Percentiles rank a stretch among this genome's conserved stretches.
Conservation (phyloP, 2,113 vertebrate genomes). For the Megaceryle maxima region DNA sequence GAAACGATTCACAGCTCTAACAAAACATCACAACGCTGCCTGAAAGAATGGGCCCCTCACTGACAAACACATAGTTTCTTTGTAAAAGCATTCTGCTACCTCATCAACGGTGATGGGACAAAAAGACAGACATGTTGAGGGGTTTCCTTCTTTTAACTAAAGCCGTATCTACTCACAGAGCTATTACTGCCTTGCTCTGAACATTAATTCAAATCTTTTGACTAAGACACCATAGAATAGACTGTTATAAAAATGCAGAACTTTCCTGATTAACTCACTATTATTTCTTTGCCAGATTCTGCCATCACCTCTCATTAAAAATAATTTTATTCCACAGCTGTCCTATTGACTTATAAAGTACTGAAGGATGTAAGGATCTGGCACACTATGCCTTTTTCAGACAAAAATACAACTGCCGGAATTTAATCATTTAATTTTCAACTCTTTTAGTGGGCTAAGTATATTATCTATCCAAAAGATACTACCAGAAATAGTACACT, state of each 20-base stretch:
- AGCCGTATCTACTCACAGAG: background rate
- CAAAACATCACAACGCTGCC: background rate
- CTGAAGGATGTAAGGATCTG: background rate
- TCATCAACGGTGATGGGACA: rapidly evolving
- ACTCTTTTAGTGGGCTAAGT: background rate
- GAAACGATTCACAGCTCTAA: background rate
- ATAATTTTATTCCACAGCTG: background rate
- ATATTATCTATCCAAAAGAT: background rate
- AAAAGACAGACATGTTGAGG: background rate
- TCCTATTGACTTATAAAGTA: background rate
- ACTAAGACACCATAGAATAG: background rate
- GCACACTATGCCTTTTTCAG: background rate
- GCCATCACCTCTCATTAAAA: constrained; percentile 21
- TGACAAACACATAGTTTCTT: background rate
- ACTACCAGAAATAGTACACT: background rate
- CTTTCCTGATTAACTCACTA: constrained; percentile 2
- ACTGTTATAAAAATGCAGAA: background rate
- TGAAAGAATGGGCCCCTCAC: rapidly evolving
- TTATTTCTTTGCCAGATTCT: background rate
- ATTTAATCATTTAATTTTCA: background rate
- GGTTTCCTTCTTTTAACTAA: background rate
- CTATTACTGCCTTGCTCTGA: background rate
- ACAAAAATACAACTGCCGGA: background rate
- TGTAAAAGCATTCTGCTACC: background rate
- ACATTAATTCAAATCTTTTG: background rate